Percentiles rank a stretch among this genome's conserved stretches.
phyloP scores from a whole-genome alignment of 1,140 invertebrate species.

The Drosophila triauraria region DNA sequence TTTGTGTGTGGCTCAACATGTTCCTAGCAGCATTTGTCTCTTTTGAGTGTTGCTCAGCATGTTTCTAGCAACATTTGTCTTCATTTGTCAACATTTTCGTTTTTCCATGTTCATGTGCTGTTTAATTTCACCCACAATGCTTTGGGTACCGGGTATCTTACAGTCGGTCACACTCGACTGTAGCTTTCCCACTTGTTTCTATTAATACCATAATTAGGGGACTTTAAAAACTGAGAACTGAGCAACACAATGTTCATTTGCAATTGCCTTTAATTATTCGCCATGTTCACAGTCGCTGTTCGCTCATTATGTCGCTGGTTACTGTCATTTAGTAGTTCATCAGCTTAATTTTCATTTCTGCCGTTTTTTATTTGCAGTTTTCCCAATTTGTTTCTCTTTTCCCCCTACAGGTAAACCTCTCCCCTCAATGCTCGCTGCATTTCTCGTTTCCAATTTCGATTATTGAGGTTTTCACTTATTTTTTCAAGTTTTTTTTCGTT shows the following conservation, averaged over 20 bases:
- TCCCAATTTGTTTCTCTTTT: conserved; percentile 10
- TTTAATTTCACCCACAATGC: too few species aligned
- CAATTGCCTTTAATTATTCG: conserved; percentile 71
- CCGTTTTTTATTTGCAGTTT: conserved; percentile 4
- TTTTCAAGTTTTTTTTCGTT: conserved; percentile 19
- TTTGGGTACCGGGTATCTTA: too few species aligned
- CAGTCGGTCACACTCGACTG: too few species aligned
- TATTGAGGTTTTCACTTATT: conserved; percentile 50
- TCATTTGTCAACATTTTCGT: too few species aligned
- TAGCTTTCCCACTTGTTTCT: too few species aligned
- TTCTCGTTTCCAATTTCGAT: conserved; percentile 45
- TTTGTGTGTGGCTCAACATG: too few species aligned
- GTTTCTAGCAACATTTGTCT: too few species aligned
- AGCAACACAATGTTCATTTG: conserved; percentile 22
- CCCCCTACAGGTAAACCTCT: not conserved
- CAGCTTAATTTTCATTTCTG: conserved; percentile 47
- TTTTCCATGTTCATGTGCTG: too few species aligned
- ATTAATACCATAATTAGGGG: too few species aligned
- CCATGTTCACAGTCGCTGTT: conserved; percentile 14
- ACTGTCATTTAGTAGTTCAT: conserved; percentile 58
- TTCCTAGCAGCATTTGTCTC: too few species aligned
- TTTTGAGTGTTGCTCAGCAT: too few species aligned
- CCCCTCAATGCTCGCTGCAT: not conserved
- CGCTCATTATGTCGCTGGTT: conserved; percentile 34
- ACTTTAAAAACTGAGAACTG: not conserved